Conservation (phyloP, 2,113 vertebrate genomes). For the Cnemophilus loriae region DNA sequence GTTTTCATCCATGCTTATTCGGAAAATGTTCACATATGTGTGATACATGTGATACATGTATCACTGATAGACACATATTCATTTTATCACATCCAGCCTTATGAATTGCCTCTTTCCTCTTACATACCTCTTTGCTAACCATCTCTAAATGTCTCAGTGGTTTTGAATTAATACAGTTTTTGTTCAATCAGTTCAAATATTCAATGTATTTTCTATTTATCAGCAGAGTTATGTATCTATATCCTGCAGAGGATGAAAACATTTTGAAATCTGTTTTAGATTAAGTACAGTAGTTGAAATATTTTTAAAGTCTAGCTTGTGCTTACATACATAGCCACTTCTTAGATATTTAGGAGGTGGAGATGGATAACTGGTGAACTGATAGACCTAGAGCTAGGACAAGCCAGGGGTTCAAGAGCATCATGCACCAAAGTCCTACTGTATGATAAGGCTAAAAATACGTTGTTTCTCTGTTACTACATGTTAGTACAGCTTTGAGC, state of each 20-base stretch:
- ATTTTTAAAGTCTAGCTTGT: not conserved
- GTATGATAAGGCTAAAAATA: not conserved
- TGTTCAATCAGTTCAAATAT: not conserved
- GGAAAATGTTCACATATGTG: not conserved
- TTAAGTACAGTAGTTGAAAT: not conserved
- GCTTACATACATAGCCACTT: not conserved
- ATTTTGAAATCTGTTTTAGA: not conserved
- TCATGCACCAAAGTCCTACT: not conserved
- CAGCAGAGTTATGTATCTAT: not conserved
- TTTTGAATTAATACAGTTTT: not conserved
- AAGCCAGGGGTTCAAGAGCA: not conserved
- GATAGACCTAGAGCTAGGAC: not conserved
- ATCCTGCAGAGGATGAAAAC: not conserved
- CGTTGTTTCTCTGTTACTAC: not conserved
- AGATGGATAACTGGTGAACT: not conserved
- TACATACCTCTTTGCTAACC: not conserved
- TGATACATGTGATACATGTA: not conserved
- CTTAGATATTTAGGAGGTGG: not conserved
- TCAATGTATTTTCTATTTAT: accelerated
- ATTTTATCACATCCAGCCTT: not conserved
- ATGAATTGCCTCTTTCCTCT: not conserved
- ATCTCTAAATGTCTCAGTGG: not conserved
- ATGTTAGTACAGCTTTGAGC: not conserved
- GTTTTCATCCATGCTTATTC: not conserved
- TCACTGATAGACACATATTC: not conserved